These are phyloP conservation scores for Hermaeophaga mercurialis DNA, from an alignment of 2,888 invertebrate species.

Conservation along the genomic window DNA sequence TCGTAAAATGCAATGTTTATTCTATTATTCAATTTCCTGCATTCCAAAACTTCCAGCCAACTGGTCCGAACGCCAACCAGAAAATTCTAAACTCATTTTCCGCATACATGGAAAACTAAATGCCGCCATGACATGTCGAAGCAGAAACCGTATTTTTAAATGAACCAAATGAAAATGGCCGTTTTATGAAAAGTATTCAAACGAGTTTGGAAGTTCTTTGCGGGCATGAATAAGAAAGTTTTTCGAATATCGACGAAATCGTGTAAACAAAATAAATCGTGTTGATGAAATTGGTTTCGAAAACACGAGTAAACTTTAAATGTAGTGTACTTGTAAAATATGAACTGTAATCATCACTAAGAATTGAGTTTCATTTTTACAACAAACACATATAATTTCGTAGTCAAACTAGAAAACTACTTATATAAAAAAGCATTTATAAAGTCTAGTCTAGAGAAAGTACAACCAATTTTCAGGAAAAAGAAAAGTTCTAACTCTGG, in stretches of 20 bases:
- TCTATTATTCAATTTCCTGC: conserved; percentile 20
- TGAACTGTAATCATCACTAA: no score
- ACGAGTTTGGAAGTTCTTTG: not conserved
- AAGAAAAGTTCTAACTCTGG: no score
- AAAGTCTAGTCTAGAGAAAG: no score
- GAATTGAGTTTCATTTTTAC: no score
- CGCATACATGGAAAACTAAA: conserved; percentile 11
- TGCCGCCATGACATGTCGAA: not conserved
- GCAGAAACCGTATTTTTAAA: conserved; percentile 9
- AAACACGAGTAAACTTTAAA: no score
- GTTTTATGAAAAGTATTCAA: conserved; percentile 4
- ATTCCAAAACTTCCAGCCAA: conserved; percentile 5
- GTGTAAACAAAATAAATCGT: conserved; percentile 5
- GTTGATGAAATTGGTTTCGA: no score
- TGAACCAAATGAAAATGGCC: conserved; percentile 16
- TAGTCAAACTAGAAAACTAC: no score
- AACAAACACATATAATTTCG: no score
- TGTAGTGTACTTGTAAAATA: no score
- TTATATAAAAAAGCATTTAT: no score
- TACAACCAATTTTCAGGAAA: no score
- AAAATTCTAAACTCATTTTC: conserved; percentile 20
- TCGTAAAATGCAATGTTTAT: conserved; percentile 18
- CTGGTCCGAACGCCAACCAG: conserved; percentile 10
- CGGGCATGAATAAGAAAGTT: conserved; percentile 8
- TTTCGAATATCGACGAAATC: conserved; percentile 1